A percentile compares a stretch with the other conserved stretches of the same genome.
Evolutionary conservation across 2,888 invertebrate genomes (phyloP).

Genomic region (Hanleya hanleyi): DNA sequence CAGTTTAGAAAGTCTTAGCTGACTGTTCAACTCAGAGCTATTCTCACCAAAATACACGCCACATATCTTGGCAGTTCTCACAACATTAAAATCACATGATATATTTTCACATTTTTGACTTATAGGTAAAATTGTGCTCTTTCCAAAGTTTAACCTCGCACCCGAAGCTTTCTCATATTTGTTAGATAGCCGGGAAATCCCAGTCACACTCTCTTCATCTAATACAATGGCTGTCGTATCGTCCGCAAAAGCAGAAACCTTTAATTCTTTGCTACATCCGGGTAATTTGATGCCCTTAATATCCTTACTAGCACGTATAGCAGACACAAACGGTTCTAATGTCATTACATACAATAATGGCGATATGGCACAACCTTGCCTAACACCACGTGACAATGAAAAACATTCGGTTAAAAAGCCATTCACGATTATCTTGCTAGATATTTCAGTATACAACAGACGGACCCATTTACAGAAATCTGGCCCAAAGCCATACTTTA

Average conservation of each 20-base stretch:
- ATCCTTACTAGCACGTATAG: neutral
- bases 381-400: neutral
- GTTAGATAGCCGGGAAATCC: neutral
- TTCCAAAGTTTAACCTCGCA: slow-evolving; percentile 32
- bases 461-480: slow-evolving; percentile 38
- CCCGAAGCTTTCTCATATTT: slow-evolving; percentile 25
- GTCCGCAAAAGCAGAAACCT: slow-evolving; percentile 23
- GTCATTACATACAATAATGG: slow-evolving; percentile 7
- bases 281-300: slow-evolving; percentile 26
- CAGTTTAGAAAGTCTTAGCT: neutral
- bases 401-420: neutral
- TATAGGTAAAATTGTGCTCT: slow-evolving; percentile 32
- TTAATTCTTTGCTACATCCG: neutral
- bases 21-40: neutral
- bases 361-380: slow-evolving; percentile 2
- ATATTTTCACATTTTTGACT: slow-evolving; percentile 34
- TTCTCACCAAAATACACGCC: neutral
- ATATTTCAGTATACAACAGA: slow-evolving; percentile 34
- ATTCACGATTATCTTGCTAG: neutral
- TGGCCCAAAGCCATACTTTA: slow-evolving; percentile 39
- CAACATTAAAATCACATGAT: slow-evolving; percentile 26
- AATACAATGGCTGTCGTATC: slow-evolving; percentile 14
- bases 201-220: slow-evolving; percentile 1
- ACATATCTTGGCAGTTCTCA: neutral
- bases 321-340: neutral